Conservation (phyloP, 2,888 invertebrate genomes). For the Pachydiplax longipennis region DNA sequence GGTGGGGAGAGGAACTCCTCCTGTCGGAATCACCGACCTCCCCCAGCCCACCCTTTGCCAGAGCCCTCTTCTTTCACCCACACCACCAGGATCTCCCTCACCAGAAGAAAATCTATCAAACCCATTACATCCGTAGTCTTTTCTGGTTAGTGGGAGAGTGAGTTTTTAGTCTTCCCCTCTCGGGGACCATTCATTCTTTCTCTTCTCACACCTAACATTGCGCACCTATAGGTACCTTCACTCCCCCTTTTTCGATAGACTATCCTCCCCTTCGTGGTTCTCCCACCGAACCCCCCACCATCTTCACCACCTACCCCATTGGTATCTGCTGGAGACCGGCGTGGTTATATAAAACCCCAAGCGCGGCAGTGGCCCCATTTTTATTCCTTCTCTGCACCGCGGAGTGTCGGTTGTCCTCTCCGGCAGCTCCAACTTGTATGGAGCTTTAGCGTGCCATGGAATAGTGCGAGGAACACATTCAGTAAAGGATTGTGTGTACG, state of each 20-base stretch:
- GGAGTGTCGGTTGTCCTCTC: slow-evolving; percentile 3
- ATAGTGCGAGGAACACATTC: neutral
- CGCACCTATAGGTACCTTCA: neutral
- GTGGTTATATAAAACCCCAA: slow-evolving; percentile 39
- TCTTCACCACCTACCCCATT: slow-evolving; percentile 7
- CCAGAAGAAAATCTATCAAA: neutral
- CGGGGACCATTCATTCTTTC: neutral
- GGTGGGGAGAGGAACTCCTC: neutral
- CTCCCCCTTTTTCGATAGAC: neutral
- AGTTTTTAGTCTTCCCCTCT: neutral
- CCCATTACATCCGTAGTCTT: neutral
- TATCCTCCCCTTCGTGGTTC: neutral
- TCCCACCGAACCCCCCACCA: neutral
- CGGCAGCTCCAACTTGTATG: neutral
- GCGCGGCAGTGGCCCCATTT: slow-evolving; percentile 28
- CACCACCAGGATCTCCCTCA: neutral
- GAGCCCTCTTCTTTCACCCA: neutral
- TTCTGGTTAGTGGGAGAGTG: neutral
- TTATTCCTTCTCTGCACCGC: slow-evolving; percentile 10
- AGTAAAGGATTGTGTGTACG: neutral
- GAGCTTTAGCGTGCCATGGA: slow-evolving; percentile 13
- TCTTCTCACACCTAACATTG: neutral
- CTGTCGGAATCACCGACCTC: slow-evolving; percentile 2
- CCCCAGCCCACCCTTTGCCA: neutral
- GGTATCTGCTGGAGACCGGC: neutral